Evolutionary conservation across 2,113 vertebrate genomes (phyloP), one percentile per base, ranked within the genome.

Genomic region (Plecturocebus donacophilus): DNA sequence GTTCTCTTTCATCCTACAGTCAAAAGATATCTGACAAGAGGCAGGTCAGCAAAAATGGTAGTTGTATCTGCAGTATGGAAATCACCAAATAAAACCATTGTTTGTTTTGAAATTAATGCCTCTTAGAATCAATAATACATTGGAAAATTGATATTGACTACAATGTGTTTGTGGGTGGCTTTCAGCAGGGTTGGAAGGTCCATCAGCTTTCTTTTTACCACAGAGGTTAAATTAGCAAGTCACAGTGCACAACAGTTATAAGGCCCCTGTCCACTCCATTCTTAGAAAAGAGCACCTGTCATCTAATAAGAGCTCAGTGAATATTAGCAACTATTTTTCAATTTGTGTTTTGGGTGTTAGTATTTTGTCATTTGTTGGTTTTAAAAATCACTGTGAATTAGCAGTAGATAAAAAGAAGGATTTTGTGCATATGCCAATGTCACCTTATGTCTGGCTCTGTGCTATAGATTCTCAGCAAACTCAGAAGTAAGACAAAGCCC

Each of bases 131-230:
- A 98, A 99, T 99, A 98, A 89, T 96, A 97, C 97, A 98, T 98
- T 98, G 98, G 96, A 98, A 99, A 99, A 99, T 98, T 98, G 93
- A 97, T 98, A 98, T 98, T 52, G 98, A 99, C 97, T 98, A 94
- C 61, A 94, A 4, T 88, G 19, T 96, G 95, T 92, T 95, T 97
- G 81, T 96, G 71, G 84, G 79, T 73, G 80, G 42, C 45, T 87
- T 94, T 92, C 75, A 91, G 27, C 13, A 7, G 76, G 75, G 30
- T 40, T 71, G 25, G 35, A 66, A 42, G 8, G 61, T 54, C 82
- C 75, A 80, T 23, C 49, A 75, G 73, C 77, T 97, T 52, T 40
- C 58, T 95, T 87, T 79, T 70, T 84, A 70, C 47, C n/a, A 52
- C 21, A 83, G 58, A 14, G 9, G 40, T 84, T 96, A 93, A 97